These are phyloP conservation scores for Darevskia mixta DNA, from an alignment of 2,797 vertebrate species.

Conservation along the genomic window DNA sequence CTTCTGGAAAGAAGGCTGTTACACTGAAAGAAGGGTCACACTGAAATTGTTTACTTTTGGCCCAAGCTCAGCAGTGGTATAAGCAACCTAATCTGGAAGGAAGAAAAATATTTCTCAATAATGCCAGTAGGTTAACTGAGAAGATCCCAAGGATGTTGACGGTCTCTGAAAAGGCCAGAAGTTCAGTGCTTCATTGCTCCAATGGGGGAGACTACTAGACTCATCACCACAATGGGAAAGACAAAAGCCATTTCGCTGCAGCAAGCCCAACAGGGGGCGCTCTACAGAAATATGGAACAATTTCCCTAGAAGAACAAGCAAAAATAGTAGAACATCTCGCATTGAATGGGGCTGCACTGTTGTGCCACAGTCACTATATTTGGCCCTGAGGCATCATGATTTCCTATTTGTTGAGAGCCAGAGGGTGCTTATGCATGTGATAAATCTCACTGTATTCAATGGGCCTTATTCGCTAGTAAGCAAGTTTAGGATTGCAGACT, in stretches of 20 bases:
- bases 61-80: not conserved
- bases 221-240: not conserved
- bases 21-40: not conserved
- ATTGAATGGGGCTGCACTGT: not conserved
- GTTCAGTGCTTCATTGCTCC: not conserved
- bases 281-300: not conserved
- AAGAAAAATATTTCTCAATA: not conserved
- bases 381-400: not conserved
- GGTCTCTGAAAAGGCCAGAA: not conserved
- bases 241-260: not conserved
- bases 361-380: not conserved
- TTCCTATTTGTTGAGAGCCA: not conserved
- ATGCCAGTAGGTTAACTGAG: not conserved
- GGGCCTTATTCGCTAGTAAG: not conserved
- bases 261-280: not conserved
- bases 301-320: not conserved
- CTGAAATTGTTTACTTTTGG: not conserved
- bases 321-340: not conserved
- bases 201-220: not conserved
- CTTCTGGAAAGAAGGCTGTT: not conserved
- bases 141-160: slow-evolving; percentile 1
- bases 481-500: not conserved
- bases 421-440: not conserved
- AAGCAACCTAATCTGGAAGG: not conserved
- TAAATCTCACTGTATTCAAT: not conserved